Base-by-base conservation (phyloP, 2,888 invertebrate genomes). In the Drosophila mercatorum region DNA sequence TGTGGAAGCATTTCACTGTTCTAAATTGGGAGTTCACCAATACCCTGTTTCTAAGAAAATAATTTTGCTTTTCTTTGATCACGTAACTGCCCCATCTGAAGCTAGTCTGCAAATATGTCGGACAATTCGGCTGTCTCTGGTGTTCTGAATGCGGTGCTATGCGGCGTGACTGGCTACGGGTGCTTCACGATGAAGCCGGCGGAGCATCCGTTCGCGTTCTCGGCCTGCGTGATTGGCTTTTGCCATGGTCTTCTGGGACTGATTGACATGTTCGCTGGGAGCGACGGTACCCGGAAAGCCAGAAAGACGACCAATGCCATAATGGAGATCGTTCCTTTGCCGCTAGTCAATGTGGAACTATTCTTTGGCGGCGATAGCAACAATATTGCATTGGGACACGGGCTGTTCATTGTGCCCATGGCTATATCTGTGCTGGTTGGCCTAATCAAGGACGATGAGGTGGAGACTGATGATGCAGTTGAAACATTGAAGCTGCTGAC, bases 371-470 rank as follows among this genome's bases (percentile, higher is more conserved):
- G 80, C 6, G 80, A 79, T 2, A 78, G 72, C 36, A 89, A 81
- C 36, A 77, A 78, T 5, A 75, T 91, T 40, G 91, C 89, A 0
- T 28, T 91, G 72, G 87, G 87, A 2, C 91, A 91, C 68, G 90
- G 90, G 0, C 58, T 90, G 0, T 91, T 91, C 65, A 75, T 91
- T 5, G 78, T 91, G 10, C 91, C 91, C 0, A 47, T 91, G 73
- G 81, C 72, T 1, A 72, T 89, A 1, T 80, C 85, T 6, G 28
- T 81, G 2, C 40, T 79, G 6, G 53, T 78, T 0, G 56, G 49
- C 6, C 11, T 78, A 0, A 12, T 78, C 14, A 83, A 78, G 67
- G 72, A 64, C 10, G 63, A 62, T 2, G 66, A 60, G 1, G 26
- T 57, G 1, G 38, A 59, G 0, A 43, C 14, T 8, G 46, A 46